Percentiles rank a stretch among this genome's conserved stretches.
Conservation (phyloP, 2,888 invertebrate genomes). For the Prosapia bicincta region DNA sequence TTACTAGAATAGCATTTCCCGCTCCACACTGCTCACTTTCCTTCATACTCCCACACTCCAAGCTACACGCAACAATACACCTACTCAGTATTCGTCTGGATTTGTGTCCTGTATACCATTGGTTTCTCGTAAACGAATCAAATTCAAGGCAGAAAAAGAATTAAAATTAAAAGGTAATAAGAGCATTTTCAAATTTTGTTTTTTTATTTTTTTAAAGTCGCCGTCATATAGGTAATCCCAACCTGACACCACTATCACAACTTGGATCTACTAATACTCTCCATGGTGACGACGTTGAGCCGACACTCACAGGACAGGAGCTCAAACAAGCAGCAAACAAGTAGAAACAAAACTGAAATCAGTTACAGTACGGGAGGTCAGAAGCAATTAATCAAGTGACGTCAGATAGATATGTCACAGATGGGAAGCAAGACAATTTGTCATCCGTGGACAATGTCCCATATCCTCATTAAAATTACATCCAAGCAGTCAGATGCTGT, state of each 20-base stretch:
- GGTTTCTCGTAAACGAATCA: too few relatives aligned
- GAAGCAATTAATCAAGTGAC: not conserved
- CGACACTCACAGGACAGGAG: not conserved
- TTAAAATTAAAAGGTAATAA: too few relatives aligned
- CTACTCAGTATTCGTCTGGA: too few relatives aligned
- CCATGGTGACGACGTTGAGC: not conserved
- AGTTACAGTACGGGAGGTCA: not conserved
- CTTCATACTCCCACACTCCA: too few relatives aligned
- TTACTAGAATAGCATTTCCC: too few relatives aligned
- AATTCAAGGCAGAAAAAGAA: too few relatives aligned
- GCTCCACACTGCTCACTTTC: too few relatives aligned
- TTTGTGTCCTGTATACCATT: too few relatives aligned
- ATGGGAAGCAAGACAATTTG: conserved; percentile 2
- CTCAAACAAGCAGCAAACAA: not conserved
- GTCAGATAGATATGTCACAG: not conserved
- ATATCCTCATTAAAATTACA: conserved; percentile 20
- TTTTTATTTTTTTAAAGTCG: too few relatives aligned
- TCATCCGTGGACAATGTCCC: not conserved
- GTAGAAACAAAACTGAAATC: not conserved
- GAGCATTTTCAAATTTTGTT: too few relatives aligned
- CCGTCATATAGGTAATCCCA: too few relatives aligned
- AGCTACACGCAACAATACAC: too few relatives aligned
- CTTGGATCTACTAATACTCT: not conserved
- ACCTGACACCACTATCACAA: not conserved
- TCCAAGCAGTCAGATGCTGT: conserved; percentile 5